Base-by-base conservation (phyloP, 2,797 vertebrate genomes). In the Hipposideros larvatus region DNA sequence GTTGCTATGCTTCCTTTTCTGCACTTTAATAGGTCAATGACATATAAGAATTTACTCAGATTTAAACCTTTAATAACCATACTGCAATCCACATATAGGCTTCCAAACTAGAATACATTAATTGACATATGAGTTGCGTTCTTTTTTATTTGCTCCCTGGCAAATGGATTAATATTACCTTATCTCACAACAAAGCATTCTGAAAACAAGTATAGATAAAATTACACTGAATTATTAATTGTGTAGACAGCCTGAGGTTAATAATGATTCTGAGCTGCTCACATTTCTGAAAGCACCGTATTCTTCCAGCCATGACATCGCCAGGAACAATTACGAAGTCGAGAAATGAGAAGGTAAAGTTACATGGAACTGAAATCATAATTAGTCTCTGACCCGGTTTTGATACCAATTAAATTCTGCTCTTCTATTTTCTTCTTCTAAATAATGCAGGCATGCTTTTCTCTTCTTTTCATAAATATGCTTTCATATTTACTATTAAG, bases 181-280 rank as follows among this genome's bases (percentile, higher is more conserved):
- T 98, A 97, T 97, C 92, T 94, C 84, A 71, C 66, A 97, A 95
- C 75, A 98, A 98, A 98, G 87, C 96, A 97, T 98, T 98, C 98
- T 98, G 98, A 99, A 99, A 99, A 99, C 98, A 94, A 92, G 91
- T 97, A 98, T 98, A 98, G 99, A 99, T 99, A 99, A 99, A 99
- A 99, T 99, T 99, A 99, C 99, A 98, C 98, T 99, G 98, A 99
- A 99, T 99, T 99, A 99, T 99, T 99, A 99, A 99, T 99, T 98
- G 96, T 97, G 98, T 98, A 98, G 99, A 99, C 98, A 99, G 98
- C 98, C 98, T 98, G 99, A 99, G 99, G 99, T 99, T 99, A 99
- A 99, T 98, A 99, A 99, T 98, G 98, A 98, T 99, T 98, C 98
- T 98, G 98, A 98, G 96, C 98, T 77, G 98, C 99, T 99, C 99